phyloP scores from a whole-genome alignment of 2,113 vertebrate genomes.

The Anas platyrhynchos region DNA sequence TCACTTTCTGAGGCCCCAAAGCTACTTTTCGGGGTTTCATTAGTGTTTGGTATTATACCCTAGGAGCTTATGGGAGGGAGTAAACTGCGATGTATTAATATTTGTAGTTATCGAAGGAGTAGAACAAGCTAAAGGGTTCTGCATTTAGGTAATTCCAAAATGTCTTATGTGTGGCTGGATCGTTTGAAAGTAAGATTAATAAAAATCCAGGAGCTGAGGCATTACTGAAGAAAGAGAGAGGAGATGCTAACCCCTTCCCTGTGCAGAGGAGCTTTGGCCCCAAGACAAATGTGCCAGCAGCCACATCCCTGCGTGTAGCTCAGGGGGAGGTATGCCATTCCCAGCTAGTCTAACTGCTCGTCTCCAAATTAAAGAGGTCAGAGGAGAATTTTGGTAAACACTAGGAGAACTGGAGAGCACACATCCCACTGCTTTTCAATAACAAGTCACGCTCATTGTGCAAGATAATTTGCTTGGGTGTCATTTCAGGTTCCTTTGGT shows the following conservation, averaged over 20 bases:
- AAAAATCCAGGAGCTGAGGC: background rate
- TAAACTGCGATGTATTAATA: background rate
- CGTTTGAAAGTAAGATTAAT: background rate
- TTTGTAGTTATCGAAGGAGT: background rate
- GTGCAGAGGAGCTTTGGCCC: background rate
- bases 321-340: background rate
- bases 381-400: background rate
- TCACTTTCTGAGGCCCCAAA: background rate
- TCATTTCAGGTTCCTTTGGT: background rate
- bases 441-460: background rate
- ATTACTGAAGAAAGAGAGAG: background rate
- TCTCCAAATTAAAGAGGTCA: background rate
- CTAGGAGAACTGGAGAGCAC: background rate
- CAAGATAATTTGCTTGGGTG: background rate
- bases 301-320: accelerated
- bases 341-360: background rate
- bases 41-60: background rate
- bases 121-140: background rate
- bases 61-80: background rate
- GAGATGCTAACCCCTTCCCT: background rate
- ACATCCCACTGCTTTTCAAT: background rate
- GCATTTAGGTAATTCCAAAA: background rate
- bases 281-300: accelerated
- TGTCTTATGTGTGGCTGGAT: background rate
- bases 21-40: background rate